Evolutionary conservation across 2,888 invertebrate species (phyloP).

Genomic region (Allolobophora icterica): DNA sequence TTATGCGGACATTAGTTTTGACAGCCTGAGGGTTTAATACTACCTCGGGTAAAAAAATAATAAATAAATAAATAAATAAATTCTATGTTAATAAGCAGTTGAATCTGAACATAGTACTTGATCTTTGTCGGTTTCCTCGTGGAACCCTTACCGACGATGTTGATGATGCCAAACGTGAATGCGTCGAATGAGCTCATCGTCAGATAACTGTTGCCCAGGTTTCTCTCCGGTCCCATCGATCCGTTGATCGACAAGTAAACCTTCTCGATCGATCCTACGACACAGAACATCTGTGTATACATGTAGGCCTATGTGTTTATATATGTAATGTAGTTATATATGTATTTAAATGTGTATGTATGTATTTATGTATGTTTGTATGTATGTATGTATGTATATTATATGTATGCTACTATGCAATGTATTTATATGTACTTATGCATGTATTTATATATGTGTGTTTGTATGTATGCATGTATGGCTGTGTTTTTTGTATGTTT

Average conservation of each 20-base stretch:
- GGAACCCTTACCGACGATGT: constrained; percentile 58
- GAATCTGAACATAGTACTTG: neutral
- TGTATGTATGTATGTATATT: neutral
- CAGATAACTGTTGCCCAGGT: constrained; percentile 58
- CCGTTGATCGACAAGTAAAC: constrained; percentile 60
- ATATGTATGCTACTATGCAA: too few species aligned
- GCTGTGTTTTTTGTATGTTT: too few species aligned
- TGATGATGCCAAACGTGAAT: constrained; percentile 65
- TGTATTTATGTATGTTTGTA: neutral
- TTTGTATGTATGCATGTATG: neutral
- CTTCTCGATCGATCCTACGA: constrained; percentile 53
- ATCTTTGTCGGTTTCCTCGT: neutral
- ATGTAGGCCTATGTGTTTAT: neutral
- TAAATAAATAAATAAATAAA: too few species aligned
- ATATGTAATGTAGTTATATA: neutral
- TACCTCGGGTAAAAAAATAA: too few species aligned
- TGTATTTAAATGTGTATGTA: neutral
- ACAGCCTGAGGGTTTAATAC: too few species aligned
- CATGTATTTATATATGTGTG: neutral
- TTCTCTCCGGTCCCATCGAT: constrained; percentile 56
- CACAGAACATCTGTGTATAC: neutral
- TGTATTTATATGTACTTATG: neutral
- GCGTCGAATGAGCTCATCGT: constrained; percentile 62
- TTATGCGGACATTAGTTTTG: too few species aligned
- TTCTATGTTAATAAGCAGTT: too few species aligned